Evolutionary conservation across 2,797 vertebrate species (phyloP).

Genomic region (Manis crassicaudata): DNA sequence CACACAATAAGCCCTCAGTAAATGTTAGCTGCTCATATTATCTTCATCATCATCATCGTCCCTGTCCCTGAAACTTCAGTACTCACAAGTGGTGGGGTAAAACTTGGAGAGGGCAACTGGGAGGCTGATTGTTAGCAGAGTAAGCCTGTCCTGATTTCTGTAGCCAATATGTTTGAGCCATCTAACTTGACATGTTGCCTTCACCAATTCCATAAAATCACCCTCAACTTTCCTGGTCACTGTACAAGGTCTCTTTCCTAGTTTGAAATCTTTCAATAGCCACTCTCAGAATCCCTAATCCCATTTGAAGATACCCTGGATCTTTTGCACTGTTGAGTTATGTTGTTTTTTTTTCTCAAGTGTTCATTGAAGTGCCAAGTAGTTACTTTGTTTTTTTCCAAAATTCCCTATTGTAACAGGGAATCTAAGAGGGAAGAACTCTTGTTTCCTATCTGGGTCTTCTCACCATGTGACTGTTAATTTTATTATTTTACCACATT

Average conservation of each 20-base stretch:
- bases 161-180: background rate
- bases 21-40: background rate
- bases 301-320: background rate
- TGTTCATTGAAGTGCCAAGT: background rate
- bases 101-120: background rate
- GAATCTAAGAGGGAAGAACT: background rate
- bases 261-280: background rate
- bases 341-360: background rate
- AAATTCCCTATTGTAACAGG: background rate
- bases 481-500: conserved; percentile 23
- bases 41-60: background rate
- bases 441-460: background rate
- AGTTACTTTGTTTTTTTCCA: background rate
- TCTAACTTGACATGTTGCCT: background rate
- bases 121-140: background rate
- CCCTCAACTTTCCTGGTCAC: background rate
- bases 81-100: background rate
- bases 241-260: background rate
- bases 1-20: background rate
- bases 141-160: background rate
- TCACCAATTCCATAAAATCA: background rate
- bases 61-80: background rate
- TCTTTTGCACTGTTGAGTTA: background rate
- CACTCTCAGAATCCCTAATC: background rate
- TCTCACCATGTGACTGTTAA: background rate